Evolutionary conservation across 2,888 invertebrate species (phyloP).

Genomic region (Malacosoma neustria): DNA sequence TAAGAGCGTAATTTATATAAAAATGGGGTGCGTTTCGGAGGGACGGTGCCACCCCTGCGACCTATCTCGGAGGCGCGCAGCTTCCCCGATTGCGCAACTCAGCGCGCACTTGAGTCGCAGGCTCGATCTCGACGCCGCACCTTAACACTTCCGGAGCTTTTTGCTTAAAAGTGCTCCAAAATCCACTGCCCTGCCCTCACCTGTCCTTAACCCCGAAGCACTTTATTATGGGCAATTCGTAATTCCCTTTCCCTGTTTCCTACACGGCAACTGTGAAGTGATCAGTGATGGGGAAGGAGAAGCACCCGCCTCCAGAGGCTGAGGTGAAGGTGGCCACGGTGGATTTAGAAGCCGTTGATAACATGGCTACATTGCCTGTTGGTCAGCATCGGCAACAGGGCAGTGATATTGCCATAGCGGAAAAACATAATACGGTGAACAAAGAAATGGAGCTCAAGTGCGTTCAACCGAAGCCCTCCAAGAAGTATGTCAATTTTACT

Average conservation of each 20-base stretch:
- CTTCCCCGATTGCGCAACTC: slow-evolving; percentile 70
- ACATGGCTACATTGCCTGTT: slow-evolving; percentile 92
- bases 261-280: slow-evolving; percentile 19
- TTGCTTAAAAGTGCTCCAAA: slow-evolving; percentile 35
- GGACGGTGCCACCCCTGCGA: slow-evolving; percentile 57
- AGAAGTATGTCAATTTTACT: slow-evolving; percentile 84
- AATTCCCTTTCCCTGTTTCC: slow-evolving; percentile 14
- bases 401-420: slow-evolving; percentile 82
- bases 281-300: slow-evolving; percentile 64
- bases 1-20: slow-evolving; percentile 43
- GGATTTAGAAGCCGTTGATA: slow-evolving; percentile 89
- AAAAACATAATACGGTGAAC: slow-evolving; percentile 88
- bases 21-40: slow-evolving; percentile 43
- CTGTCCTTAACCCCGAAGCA: slow-evolving; percentile 39
- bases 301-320: slow-evolving; percentile 73
- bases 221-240: slow-evolving; percentile 32
- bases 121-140: slow-evolving; percentile 44
- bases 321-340: slow-evolving; percentile 94
- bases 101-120: slow-evolving; percentile 41
- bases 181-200: slow-evolving; percentile 33
- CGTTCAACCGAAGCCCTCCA: slow-evolving; percentile 88
- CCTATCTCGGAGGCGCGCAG: slow-evolving; percentile 46
- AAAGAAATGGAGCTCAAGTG: slow-evolving; percentile 92
- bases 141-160: slow-evolving; percentile 55
- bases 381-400: slow-evolving; percentile 82